Evolutionary conservation across 2,797 vertebrate species (phyloP).

Genomic region (Epinephelus malabaricus): DNA sequence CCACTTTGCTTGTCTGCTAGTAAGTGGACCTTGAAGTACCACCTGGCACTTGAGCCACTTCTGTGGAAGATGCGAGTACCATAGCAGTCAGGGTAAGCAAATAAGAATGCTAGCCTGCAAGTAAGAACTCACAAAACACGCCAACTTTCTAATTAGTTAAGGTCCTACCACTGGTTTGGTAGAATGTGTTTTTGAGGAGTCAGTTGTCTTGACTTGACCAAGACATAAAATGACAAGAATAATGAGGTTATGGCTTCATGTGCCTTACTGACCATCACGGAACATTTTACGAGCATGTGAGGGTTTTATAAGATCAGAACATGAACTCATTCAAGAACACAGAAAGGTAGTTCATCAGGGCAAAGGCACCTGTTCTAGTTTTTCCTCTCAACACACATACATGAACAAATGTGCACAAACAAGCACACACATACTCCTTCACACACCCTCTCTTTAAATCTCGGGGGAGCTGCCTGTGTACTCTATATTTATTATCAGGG

Average conservation of each 20-base stretch:
- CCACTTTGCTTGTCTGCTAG: background rate
- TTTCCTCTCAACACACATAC: slow-evolving; percentile 48
- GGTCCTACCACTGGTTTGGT: background rate
- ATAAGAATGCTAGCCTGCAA: background rate
- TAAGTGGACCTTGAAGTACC: background rate
- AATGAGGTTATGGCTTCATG: background rate
- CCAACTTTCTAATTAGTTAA: background rate
- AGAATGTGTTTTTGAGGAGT: background rate
- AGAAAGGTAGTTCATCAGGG: slow-evolving; percentile 67
- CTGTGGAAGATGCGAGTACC: too few relatives aligned
- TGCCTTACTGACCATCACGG: background rate
- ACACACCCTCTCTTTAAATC: slow-evolving; percentile 82
- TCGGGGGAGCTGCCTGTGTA: slow-evolving; percentile 85
- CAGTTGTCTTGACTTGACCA: background rate
- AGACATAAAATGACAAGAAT: background rate
- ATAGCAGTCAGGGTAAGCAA: background rate
- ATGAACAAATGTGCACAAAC: slow-evolving; percentile 39
- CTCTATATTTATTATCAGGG: slow-evolving; percentile 91
- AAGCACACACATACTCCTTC: slow-evolving; percentile 69
- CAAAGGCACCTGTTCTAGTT: slow-evolving; percentile 76
- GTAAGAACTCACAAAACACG: background rate
- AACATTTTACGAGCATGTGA: slow-evolving; percentile 3
- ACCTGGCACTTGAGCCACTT: background rate
- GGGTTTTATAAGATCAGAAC: slow-evolving; percentile 48
- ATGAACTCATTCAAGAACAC: slow-evolving; percentile 63